Base-by-base conservation (phyloP, 2,888 invertebrate species). In the Monopis laevigella region DNA sequence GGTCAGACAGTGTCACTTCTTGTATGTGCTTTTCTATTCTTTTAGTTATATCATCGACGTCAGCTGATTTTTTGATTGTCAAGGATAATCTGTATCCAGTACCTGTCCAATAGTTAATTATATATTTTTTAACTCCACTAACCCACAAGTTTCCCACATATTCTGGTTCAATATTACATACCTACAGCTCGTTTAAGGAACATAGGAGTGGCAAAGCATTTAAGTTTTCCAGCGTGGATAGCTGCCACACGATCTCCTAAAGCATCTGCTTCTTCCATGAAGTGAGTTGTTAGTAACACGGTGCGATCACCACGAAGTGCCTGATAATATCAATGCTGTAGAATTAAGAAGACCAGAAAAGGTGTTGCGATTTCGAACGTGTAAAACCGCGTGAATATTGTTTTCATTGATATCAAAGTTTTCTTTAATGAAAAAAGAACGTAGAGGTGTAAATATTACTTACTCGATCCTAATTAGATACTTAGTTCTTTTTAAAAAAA, bases 211-310 rank as follows among this genome's bases (percentile, higher is more conserved):
- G 95, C 96, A 60, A 87, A 88, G 59, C 92, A 90, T 49, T 86
- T 84, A 38, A 96, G 70, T 24, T 64, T 63, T 12, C 94, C 94
- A 43, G 83, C 75, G 49, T 89, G 87, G 68, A 97, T 86, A 47
- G 96, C 94, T 0, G 92, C 93, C 50, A 96, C 92, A 54, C 92
- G 86, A 70, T 97, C 95, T 1, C 93, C 96, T 2, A 97, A 82
- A 29, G 91, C 88, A 65, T 96, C 96, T 2, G 96, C 96, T 67
- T 97, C 96, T 68, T 96, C 96, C 95, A 97, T 96, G 67, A 92
- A 93, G 72, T 97, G 96, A 0, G 96, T 96, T 10, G 93, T 92
- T 39, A 97, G 84, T 10, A 97, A 70, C 50, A 96, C 90, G 0
- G 95, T 93, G 50, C 90, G 88, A 2, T 85, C 77, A 44, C 87